These are phyloP conservation scores for Ephestia elutella DNA, from an alignment of 1,140 invertebrate genomes.

Conservation along the genomic window DNA sequence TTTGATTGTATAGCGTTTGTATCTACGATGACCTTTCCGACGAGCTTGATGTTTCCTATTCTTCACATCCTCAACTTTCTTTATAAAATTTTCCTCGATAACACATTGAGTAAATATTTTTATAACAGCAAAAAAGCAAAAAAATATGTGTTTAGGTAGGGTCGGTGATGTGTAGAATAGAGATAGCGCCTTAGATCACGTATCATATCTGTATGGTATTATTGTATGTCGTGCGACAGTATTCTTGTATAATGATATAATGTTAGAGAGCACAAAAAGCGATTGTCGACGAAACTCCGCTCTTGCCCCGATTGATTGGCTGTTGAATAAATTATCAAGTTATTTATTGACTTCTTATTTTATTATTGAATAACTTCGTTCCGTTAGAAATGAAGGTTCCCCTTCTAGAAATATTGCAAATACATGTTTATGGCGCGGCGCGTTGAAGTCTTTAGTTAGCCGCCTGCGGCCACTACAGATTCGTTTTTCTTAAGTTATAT, in stretches of 20 bases:
- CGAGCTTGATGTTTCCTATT: neutral
- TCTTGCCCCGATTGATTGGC: slow-evolving; percentile 33
- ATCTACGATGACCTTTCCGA: slow-evolving; percentile 36
- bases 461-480: neutral
- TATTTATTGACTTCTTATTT: slow-evolving; percentile 3
- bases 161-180: no score
- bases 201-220: neutral
- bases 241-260: slow-evolving; percentile 1
- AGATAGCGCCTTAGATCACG: no score
- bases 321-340: slow-evolving; percentile 21
- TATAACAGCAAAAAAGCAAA: no score
- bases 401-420: neutral
- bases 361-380: neutral
- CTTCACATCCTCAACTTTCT: neutral
- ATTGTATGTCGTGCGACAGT: slow-evolving; percentile 8
- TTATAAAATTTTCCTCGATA: neutral
- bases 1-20: slow-evolving; percentile 19
- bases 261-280: neutral
- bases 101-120: no score
- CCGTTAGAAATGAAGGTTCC: neutral
- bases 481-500: no score
- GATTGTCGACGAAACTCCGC: slow-evolving; percentile 11
- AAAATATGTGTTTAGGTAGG: no score
- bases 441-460: neutral
- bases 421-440: neutral